Evolutionary conservation across 2,888 invertebrate species (phyloP).

Genomic region (Mesorhabditis sp.): DNA sequence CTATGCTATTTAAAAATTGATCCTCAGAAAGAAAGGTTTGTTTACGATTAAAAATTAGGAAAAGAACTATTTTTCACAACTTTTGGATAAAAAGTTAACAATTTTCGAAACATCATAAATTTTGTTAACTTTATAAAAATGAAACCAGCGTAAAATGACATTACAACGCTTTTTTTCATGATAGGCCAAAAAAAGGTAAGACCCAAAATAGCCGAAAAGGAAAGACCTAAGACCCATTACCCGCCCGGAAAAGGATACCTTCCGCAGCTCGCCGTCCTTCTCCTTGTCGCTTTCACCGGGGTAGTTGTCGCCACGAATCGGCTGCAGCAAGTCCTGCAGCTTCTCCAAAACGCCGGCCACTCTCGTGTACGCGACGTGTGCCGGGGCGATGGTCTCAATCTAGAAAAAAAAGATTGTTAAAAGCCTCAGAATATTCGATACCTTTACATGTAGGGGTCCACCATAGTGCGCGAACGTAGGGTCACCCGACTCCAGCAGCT

Average conservation of each 20-base stretch:
- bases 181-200: too few species aligned
- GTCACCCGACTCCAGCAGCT: conserved; percentile 53
- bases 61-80: too few species aligned
- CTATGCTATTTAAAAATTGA: too few species aligned
- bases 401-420: conserved; percentile 6
- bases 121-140: too few species aligned
- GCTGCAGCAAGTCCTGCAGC: conserved; percentile 42
- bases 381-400: conserved; percentile 54
- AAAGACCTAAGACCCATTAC: too few species aligned
- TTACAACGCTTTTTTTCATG: too few species aligned
- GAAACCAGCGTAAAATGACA: too few species aligned
- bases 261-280: conserved; percentile 12
- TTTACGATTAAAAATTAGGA: too few species aligned
- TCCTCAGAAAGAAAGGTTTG: too few species aligned
- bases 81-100: too few species aligned
- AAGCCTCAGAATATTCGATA: conserved; percentile 8
- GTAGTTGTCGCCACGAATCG: conserved; percentile 29
- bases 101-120: too few species aligned
- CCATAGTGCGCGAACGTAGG: conserved; percentile 56
- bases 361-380: conserved; percentile 52
- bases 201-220: too few species aligned
- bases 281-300: conserved; percentile 9
- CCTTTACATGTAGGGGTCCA: conserved; percentile 57
- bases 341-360: conserved; percentile 54
- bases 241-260: background rate